Base-by-base conservation (phyloP, 2,888 invertebrate genomes). In the Eulithis testata region DNA sequence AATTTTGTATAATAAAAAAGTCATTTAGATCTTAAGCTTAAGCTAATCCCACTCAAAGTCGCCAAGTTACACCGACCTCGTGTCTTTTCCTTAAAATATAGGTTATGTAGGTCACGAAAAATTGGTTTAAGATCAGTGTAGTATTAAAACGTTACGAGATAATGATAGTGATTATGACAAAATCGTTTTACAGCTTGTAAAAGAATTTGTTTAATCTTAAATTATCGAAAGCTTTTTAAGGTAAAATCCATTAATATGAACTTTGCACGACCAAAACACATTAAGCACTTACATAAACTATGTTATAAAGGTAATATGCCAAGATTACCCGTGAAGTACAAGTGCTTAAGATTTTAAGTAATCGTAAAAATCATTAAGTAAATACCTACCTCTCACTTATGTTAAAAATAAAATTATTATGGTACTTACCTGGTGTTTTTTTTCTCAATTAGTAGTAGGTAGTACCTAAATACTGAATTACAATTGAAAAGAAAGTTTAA, bases 191-290 rank as follows among this genome's bases (percentile, higher is more conserved):
- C 45, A 12, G 12, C 45, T 5, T 12, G 45, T 45, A 12, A 45
- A 12, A 45, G 6, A 12, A 45, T 12, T 12, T 12, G 45, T 45
- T 21, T 45, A 40, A 45, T 45, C 12, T 45, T 45, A 12, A 40
- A 45, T 45, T 45, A 45, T 45, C 12, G 12, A 45, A 45, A 45
- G 45, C 45, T 45, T 45, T 45, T 45, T 12, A 45, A 45, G 12
- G 2, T 5, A 45, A 12, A 7, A 6, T 45, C 12, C 5, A 47
- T 8, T 14, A 8, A 40, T 8, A 40, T 40, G 9, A 40, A 8
- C 8, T 47, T 47, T 47, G 14, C 14, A 40, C 40, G 7, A 14
- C 6, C 7, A 14, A 47, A 14, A 47, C 2, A 47, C 14, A 47
- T 45, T 45, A 45, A 7, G 45, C 12, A 12, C 12, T 45, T 45